A percentile compares a stretch with the other conserved stretches of the same genome.
Evolutionary conservation across 2,113 vertebrate genomes (phyloP).

Genomic region (Pseudorhombus dupliciocellatus): DNA sequence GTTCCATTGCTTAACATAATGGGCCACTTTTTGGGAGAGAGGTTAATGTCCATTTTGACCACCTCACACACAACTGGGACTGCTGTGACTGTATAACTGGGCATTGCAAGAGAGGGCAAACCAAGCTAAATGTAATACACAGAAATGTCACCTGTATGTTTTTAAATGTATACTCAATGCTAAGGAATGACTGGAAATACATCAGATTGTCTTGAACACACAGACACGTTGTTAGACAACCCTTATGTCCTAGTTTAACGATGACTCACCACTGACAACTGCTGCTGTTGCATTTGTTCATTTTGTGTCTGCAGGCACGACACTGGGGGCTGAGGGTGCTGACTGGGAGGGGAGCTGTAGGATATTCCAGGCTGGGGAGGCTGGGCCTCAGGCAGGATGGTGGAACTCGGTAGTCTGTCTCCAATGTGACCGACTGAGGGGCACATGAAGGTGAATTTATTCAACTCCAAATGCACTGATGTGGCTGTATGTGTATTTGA

Average conservation of each 20-base stretch:
- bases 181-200: not conserved
- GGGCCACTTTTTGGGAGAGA: not conserved
- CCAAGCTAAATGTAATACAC: not conserved
- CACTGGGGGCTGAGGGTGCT: constrained; percentile 68
- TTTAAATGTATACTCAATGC: not conserved
- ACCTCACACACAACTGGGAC: not conserved
- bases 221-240: too few relatives aligned
- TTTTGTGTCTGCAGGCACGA: constrained; percentile 57
- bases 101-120: not conserved
- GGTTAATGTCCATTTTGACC: not conserved
- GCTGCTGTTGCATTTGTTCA: constrained; percentile 68
- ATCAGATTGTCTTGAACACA: not conserved
- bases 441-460: not conserved
- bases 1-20: not conserved
- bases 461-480: too few relatives aligned
- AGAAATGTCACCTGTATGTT: not conserved
- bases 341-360: constrained; percentile 56
- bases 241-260: not conserved
- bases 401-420: constrained; percentile 57
- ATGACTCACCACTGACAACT: constrained; percentile 63
- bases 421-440: constrained; percentile 47
- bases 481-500: not conserved
- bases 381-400: constrained; percentile 57
- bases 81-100: not conserved
- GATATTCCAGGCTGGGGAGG: constrained; percentile 60